Evolutionary conservation across 2,797 vertebrate genomes (phyloP).

Genomic region (Acrossocheilus wenchowensis): DNA sequence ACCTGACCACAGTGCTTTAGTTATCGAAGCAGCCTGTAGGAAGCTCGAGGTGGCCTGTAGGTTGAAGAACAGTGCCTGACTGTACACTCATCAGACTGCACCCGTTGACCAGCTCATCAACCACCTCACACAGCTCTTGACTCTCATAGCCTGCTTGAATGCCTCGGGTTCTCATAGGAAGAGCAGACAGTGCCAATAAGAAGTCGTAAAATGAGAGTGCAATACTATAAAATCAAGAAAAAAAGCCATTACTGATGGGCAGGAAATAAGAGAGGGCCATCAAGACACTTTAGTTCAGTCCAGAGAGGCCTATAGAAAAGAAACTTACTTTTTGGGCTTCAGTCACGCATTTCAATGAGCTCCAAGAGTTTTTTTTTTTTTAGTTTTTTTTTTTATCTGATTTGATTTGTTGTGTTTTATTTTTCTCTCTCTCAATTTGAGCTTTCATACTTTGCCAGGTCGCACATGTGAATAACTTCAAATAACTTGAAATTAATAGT

Average conservation of each 20-base stretch:
- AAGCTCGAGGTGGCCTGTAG: conserved; percentile 33
- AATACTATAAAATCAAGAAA: conserved; percentile 60
- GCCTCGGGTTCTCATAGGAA: conserved; percentile 61
- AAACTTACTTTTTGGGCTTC: conserved; percentile 32
- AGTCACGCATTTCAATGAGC: conserved; percentile 6
- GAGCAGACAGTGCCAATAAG: conserved; percentile 64
- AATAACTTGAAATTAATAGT: conserved; percentile 45
- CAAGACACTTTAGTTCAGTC: conserved; percentile 31
- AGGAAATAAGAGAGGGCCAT: conserved; percentile 60
- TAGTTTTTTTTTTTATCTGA: neutral
- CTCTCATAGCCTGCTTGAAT: conserved; percentile 56
- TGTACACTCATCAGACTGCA: conserved; percentile 29
- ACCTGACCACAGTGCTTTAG: neutral
- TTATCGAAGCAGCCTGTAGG: conserved; percentile 7
- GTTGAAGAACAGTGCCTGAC: conserved; percentile 14
- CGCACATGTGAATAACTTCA: conserved; percentile 26
- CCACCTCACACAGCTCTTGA: conserved; percentile 51
- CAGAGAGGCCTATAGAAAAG: conserved; percentile 28
- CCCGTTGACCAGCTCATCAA: conserved; percentile 39
- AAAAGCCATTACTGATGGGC: conserved; percentile 59
- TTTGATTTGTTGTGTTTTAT: conserved; percentile 23
- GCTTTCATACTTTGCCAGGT: conserved; percentile 22
- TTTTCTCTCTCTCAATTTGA: conserved; percentile 29
- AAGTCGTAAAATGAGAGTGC: conserved; percentile 61
- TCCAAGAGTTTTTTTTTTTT: neutral